Evolutionary conservation across 2,797 vertebrate genomes (phyloP), one percentile per base, ranked within the genome.

Genomic region (Alca torda): DNA sequence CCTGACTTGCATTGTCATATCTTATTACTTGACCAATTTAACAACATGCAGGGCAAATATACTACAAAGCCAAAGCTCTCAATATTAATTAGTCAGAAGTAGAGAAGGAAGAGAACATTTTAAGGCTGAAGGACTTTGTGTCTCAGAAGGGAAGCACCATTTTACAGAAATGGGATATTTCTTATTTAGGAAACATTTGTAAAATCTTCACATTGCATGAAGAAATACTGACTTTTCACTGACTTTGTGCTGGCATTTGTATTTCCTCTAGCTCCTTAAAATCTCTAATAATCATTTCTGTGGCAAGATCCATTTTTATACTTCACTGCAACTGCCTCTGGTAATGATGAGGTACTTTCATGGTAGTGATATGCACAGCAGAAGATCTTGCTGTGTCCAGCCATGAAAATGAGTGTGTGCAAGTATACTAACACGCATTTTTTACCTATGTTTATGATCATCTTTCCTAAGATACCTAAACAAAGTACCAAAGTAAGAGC

Each of bases 21-120:
- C 89, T 88, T 82, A 82, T 84, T 93, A 78, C 53, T 59, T 94
- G 76, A 80, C 87, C 76, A 72, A 79, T 93, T 95, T 85, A 81
- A 88, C 73, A 79, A 39, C 64, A 43, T 39, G 69, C 72, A 87
- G 84, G 88, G 77, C 90, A 96, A 94, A 67, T 53, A 69, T 17
- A 74, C 64, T 50, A 80, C 79, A 94, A 88, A 95, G 39, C 70
- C 26, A 82, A 80, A 78, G 35, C 67, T 92, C 73, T 93, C 76
- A 39, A 13, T 95, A 39, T 69, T 94, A 95, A 97, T 94, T 95
- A 91, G 19, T 75, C 61, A 69, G 54, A 87, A 83, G 35, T 21
- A 90, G 85, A 93, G 89, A 92, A 93, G 65, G 20, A 89, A 88
- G 57, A 91, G 56, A 76, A 78, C 23, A 35, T 87, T 81, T 77